Conservation (phyloP, 2,113 vertebrate species). For the Gopherus flavomarginatus region DNA sequence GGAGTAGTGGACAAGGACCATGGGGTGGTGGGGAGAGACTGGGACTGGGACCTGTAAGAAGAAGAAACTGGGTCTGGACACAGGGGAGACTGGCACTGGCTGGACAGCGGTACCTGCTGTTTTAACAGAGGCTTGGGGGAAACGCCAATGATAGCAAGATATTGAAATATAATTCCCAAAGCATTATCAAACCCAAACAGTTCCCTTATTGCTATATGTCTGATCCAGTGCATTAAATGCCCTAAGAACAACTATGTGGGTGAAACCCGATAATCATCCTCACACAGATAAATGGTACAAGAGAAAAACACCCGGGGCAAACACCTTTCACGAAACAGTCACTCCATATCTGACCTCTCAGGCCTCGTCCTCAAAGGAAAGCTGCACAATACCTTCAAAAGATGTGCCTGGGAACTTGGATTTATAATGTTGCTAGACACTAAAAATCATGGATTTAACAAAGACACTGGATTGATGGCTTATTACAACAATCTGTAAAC, state of each 20-base stretch:
- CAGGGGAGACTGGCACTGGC: neutral
- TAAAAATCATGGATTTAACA: neutral
- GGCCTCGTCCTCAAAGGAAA: neutral
- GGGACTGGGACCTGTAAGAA: neutral
- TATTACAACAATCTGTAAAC: neutral
- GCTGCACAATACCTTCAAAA: neutral
- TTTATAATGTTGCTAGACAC: neutral
- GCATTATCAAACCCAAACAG: neutral
- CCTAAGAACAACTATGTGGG: neutral
- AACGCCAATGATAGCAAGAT: neutral
- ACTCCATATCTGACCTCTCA: neutral
- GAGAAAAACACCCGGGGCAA: neutral
- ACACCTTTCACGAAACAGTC: neutral
- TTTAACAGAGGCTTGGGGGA: neutral
- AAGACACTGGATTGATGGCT: neutral
- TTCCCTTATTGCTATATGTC: neutral
- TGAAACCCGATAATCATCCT: neutral
- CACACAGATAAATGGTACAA: neutral
- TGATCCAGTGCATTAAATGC: neutral
- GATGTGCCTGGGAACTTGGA: neutral
- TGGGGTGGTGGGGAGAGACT: neutral
- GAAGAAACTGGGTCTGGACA: neutral
- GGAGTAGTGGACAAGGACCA: neutral
- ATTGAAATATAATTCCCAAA: neutral
- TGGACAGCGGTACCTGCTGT: neutral